phyloP scores from a whole-genome alignment of 2,888 invertebrate species.

The Chydorus sphaericus region DNA sequence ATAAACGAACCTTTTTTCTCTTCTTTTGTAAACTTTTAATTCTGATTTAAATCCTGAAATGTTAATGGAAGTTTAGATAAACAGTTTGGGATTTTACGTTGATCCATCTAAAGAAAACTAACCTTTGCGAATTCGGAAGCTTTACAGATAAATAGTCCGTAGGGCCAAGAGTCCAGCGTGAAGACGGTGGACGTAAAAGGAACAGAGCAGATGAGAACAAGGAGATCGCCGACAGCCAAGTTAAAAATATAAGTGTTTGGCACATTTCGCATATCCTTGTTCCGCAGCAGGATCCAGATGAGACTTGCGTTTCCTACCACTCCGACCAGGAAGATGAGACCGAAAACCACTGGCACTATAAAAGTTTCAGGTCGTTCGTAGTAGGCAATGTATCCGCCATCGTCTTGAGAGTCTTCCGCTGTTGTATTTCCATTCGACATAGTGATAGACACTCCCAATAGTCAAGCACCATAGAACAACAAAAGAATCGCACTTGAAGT shows the following conservation, averaged over 20 bases:
- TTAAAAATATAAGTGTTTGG: conserved; percentile 58
- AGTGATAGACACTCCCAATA: too few relatives aligned
- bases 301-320: conserved; percentile 69
- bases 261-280: conserved; percentile 67
- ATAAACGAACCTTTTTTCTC: too few relatives aligned
- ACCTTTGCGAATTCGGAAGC: conserved; percentile 64
- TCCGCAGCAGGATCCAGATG: conserved; percentile 59
- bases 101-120: too few relatives aligned
- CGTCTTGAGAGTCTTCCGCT: too few relatives aligned
- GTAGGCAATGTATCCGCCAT: conserved; percentile 47
- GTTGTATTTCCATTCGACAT: too few relatives aligned
- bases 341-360: conserved; percentile 64
- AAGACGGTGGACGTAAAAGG: conserved; percentile 48
- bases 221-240: conserved; percentile 66
- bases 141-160: conserved; percentile 49
- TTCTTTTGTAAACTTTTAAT: too few relatives aligned
- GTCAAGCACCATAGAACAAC: too few relatives aligned
- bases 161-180: conserved; percentile 31
- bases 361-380: conserved; percentile 57
- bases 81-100: too few relatives aligned
- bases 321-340: conserved; percentile 65
- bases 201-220: conserved; percentile 63
- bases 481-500: too few relatives aligned
- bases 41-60: too few relatives aligned
- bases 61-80: too few relatives aligned